A percentile compares a stretch with the other conserved stretches of the same genome.
Evolutionary conservation across 2,888 invertebrate species (phyloP).

Genomic region (Polydrusus pterygomalis): DNA sequence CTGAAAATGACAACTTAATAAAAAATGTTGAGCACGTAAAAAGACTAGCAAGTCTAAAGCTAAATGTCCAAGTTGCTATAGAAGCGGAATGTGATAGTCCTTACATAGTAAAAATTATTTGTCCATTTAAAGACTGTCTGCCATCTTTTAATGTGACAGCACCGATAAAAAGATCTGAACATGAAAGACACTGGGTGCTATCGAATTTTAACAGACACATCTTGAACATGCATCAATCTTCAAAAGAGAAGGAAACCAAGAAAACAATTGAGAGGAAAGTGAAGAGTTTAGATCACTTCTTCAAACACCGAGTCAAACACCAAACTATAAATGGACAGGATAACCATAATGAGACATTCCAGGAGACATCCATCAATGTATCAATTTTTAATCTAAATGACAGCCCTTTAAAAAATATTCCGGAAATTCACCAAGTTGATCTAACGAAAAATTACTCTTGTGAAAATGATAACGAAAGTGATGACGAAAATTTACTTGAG

Average conservation of each 20-base stretch:
- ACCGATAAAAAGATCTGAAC: neutral
- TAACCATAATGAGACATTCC: neutral
- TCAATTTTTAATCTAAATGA: neutral
- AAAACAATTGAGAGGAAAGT: neutral
- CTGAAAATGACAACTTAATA: neutral
- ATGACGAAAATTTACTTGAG: too few relatives aligned
- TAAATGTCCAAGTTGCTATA: neutral
- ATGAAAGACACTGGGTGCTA: neutral
- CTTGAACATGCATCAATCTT: constrained; percentile 1
- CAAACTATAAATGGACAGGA: neutral
- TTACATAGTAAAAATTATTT: neutral
- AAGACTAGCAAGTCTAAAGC: neutral
- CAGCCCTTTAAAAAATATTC: neutral
- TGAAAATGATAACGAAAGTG: too few relatives aligned
- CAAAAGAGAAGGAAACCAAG: neutral
- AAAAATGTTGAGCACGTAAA: neutral
- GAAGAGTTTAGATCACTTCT: neutral
- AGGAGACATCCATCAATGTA: neutral
- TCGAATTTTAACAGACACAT: constrained; percentile 1
- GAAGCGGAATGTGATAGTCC: neutral
- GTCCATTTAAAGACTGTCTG: constrained; percentile 1
- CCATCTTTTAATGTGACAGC: neutral
- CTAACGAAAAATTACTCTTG: neutral
- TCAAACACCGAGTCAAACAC: neutral
- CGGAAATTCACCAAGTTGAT: neutral